Evolutionary conservation across 2,888 invertebrate species (phyloP).

Genomic region (Philereme transversata): DNA sequence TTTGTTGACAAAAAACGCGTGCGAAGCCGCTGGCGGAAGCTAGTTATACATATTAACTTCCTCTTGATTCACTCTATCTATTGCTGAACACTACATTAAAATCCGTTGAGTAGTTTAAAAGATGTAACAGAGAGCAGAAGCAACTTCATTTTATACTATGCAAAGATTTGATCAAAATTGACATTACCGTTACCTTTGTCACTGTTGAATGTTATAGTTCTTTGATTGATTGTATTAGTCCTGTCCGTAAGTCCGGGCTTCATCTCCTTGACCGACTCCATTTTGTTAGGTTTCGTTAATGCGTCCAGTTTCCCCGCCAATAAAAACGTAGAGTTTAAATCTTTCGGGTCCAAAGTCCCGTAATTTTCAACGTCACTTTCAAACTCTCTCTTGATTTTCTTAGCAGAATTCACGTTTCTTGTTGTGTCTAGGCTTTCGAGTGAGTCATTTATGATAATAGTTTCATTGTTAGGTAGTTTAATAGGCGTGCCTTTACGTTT

Average conservation of each 20-base stretch:
- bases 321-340: constrained; percentile 77
- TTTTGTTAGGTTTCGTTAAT: constrained; percentile 50
- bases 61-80: too few species aligned
- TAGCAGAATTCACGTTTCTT: constrained; percentile 62
- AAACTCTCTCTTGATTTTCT: constrained; percentile 64
- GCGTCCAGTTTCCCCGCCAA: constrained; percentile 64
- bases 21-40: too few species aligned
- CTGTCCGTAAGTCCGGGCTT: constrained; percentile 66
- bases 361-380: constrained; percentile 60
- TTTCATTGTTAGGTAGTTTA: constrained; percentile 67
- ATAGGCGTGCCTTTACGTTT: constrained; percentile 76
- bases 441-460: constrained; percentile 74
- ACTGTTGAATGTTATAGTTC: constrained; percentile 54
- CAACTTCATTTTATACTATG: too few species aligned
- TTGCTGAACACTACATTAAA: too few species aligned
- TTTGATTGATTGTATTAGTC: constrained; percentile 61
- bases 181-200: constrained; percentile 58
- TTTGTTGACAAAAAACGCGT: too few species aligned
- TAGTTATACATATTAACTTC: too few species aligned
- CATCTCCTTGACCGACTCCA: constrained; percentile 45
- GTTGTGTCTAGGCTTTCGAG: constrained; percentile 65
- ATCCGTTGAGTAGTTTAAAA: too few species aligned
- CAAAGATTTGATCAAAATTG: constrained; percentile 1
- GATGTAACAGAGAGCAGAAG: too few species aligned
- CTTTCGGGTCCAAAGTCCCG: constrained; percentile 58